These are phyloP conservation scores for Gymnogyps californianus DNA, from an alignment of 2,113 vertebrate genomes.

Conservation along the genomic window DNA sequence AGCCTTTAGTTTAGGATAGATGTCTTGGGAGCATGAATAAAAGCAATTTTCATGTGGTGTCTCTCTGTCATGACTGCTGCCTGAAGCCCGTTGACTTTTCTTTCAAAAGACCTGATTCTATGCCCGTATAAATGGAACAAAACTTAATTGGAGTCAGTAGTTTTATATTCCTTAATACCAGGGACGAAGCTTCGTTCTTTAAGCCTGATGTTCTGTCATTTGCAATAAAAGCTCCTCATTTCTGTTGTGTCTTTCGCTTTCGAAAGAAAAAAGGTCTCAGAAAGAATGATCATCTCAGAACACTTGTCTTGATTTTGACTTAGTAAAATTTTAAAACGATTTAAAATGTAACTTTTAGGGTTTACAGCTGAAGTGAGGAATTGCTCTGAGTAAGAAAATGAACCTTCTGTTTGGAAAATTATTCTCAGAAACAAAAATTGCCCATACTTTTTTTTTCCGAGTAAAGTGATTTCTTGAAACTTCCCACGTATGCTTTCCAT, in stretches of 20 bases:
- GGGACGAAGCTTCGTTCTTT: neutral
- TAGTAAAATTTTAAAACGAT: neutral
- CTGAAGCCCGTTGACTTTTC: neutral
- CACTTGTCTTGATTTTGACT: neutral
- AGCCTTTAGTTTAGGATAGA: neutral
- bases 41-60: neutral
- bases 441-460: neutral
- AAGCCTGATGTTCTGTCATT: neutral
- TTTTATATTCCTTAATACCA: neutral
- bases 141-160: neutral
- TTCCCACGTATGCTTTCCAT: neutral
- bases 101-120: neutral
- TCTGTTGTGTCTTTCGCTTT: neutral
- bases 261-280: neutral
- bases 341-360: neutral
- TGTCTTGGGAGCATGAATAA: neutral
- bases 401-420: neutral
- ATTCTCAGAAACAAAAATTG: neutral
- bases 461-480: neutral
- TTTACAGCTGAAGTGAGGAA: neutral
- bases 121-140: neutral
- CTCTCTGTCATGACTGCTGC: neutral
- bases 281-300: neutral
- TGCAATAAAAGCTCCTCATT: neutral
- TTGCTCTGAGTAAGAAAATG: neutral